A percentile compares a stretch with the other conserved stretches of the same genome.
Evolutionary conservation across 1,140 invertebrate genomes (phyloP).

Genomic region (Ceratina australensis): DNA sequence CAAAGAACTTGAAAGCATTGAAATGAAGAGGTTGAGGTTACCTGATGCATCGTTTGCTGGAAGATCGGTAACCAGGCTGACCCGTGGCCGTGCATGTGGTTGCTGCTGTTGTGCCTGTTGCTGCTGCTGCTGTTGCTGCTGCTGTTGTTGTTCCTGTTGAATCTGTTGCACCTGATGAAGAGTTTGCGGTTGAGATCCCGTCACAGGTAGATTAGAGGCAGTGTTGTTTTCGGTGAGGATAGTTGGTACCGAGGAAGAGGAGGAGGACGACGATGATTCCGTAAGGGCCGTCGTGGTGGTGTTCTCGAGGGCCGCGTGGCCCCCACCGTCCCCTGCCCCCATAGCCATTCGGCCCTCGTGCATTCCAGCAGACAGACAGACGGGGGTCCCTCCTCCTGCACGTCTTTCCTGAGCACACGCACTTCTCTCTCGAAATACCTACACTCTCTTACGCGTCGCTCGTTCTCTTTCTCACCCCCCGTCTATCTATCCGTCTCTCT

Average conservation of each 20-base stretch:
- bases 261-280: slow-evolving; percentile 61
- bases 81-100: slow-evolving; percentile 36
- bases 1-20: slow-evolving; percentile 54
- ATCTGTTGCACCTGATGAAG: slow-evolving; percentile 55
- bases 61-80: slow-evolving; percentile 54
- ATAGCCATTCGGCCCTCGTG: slow-evolving; percentile 74
- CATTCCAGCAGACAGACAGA: slow-evolving; percentile 65
- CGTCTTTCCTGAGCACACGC: slow-evolving; percentile 55
- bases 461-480: slow-evolving; percentile 42
- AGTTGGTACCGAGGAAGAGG: slow-evolving; percentile 45
- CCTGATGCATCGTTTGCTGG: slow-evolving; percentile 55
- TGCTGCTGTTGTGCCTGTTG: slow-evolving; percentile 42
- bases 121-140: slow-evolving; percentile 24
- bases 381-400: slow-evolving; percentile 60
- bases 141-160: slow-evolving; percentile 13
- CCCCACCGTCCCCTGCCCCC: slow-evolving; percentile 58
- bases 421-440: slow-evolving; percentile 58
- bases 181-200: slow-evolving; percentile 45
- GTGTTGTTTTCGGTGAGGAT: slow-evolving; percentile 56
- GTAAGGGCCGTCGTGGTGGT: slow-evolving; percentile 54
- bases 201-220: slow-evolving; percentile 41
- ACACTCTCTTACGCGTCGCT: slow-evolving; percentile 57
- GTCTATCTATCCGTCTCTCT: slow-evolving; percentile 41
- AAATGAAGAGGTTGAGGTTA: slow-evolving; percentile 58
- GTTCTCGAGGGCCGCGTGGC: slow-evolving; percentile 62